Conservation (phyloP, 2,888 invertebrate genomes). For the Drosophila cyrtoloma region DNA sequence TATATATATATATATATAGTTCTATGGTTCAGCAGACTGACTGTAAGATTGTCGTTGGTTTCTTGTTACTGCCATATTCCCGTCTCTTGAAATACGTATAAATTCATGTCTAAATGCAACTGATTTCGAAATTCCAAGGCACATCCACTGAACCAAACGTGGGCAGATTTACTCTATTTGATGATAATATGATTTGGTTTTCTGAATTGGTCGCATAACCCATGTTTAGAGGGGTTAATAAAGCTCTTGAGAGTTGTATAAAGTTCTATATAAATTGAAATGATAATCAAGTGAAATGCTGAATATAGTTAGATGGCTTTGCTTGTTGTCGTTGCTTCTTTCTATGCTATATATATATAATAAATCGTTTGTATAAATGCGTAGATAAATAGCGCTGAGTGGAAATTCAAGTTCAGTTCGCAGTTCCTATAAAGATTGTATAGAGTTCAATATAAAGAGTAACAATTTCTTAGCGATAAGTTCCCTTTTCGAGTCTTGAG, state of each 20-base stretch:
- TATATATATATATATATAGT: slow-evolving; percentile 2
- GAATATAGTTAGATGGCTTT: slow-evolving; percentile 2
- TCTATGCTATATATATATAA: slow-evolving; percentile 15
- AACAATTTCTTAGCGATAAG: slow-evolving; percentile 15
- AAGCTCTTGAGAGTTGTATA: slow-evolving; percentile 48
- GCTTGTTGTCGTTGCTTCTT: slow-evolving; percentile 3
- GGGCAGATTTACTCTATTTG: slow-evolving; percentile 1
- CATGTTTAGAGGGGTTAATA: slow-evolving; percentile 41
- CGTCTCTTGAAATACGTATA: slow-evolving; percentile 32
- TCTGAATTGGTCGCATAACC: slow-evolving; percentile 23
- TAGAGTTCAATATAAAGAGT: slow-evolving; percentile 28
- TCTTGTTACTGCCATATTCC: slow-evolving; percentile 2
- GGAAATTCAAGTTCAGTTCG: slow-evolving; percentile 65
- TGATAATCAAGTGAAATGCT: slow-evolving; percentile 16
- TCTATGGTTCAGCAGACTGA: slow-evolving; percentile 48
- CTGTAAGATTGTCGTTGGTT: slow-evolving; percentile 43
- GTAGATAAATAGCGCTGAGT: slow-evolving; percentile 53
- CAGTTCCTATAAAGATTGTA: slow-evolving; percentile 58
- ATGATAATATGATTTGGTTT: slow-evolving; percentile 2
- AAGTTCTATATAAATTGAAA: slow-evolving; percentile 2
- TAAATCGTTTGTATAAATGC: slow-evolving; percentile 63
- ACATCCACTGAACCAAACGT: slow-evolving; percentile 48
- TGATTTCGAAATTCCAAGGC: slow-evolving; percentile 52
- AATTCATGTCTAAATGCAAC: slow-evolving; percentile 65
- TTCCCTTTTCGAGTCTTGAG: slow-evolving; percentile 2